Evolutionary conservation across 2,113 vertebrate species (phyloP).

Genomic region (Rattus rattus): DNA sequence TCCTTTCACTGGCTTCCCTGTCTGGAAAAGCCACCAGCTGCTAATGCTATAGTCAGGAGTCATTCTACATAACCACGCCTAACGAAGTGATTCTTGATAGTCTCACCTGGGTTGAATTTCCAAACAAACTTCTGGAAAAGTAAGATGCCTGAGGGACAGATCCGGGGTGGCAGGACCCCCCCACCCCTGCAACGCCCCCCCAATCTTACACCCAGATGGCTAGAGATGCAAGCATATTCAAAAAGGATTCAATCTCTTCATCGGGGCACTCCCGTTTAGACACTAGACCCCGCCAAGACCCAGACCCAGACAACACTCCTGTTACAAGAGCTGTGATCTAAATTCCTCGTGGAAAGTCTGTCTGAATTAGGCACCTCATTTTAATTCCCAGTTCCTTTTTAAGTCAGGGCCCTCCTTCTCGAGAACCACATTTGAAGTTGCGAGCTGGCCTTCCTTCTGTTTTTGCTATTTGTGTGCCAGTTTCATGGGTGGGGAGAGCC

Average conservation of each 20-base stretch:
- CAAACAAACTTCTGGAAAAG: slow-evolving; percentile 68
- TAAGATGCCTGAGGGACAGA: slow-evolving; percentile 16
- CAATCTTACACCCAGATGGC: background rate
- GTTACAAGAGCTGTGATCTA: slow-evolving; percentile 62
- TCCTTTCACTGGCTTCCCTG: background rate
- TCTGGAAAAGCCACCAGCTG: slow-evolving; percentile 52
- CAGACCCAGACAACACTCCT: slow-evolving; percentile 55
- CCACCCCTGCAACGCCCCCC: background rate
- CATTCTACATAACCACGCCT: background rate
- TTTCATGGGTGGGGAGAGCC: slow-evolving; percentile 73
- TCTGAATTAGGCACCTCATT: slow-evolving; percentile 68
- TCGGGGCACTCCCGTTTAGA: background rate
- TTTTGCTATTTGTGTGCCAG: slow-evolving; percentile 76
- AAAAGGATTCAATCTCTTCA: slow-evolving; percentile 38
- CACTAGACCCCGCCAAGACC: background rate
- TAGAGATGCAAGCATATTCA: background rate
- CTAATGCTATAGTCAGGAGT: slow-evolving; percentile 27
- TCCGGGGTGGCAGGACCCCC: background rate
- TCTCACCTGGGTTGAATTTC: slow-evolving; percentile 56
- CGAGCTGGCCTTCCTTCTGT: slow-evolving; percentile 68
- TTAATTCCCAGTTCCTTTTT: slow-evolving; percentile 67
- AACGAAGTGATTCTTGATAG: slow-evolving; percentile 25
- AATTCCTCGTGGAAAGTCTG: slow-evolving; percentile 73
- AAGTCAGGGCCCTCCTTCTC: slow-evolving; percentile 68
- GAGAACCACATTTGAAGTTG: slow-evolving; percentile 66